phyloP scores from a whole-genome alignment of 2,113 vertebrate species.

The Clinocottus analis region DNA sequence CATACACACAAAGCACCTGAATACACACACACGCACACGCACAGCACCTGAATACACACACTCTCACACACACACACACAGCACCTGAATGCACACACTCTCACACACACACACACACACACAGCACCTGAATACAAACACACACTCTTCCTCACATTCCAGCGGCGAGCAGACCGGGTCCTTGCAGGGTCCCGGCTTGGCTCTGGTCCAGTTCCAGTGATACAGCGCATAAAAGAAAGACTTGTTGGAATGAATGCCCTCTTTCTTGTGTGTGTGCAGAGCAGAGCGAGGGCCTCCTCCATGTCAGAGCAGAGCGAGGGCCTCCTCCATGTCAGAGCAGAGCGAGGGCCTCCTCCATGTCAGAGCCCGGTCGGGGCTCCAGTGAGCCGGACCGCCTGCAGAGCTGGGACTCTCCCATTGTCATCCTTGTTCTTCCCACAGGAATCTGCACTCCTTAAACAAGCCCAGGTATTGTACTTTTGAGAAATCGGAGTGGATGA shows the following conservation, averaged over 20 bases:
- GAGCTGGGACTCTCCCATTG: slow-evolving; percentile 17
- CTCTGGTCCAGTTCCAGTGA: slow-evolving; percentile 52
- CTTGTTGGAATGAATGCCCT: slow-evolving; percentile 73
- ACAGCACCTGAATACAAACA: slow-evolving; percentile 10
- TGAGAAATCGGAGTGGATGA: background rate
- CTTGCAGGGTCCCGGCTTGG: slow-evolving; percentile 35
- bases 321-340: slow-evolving; percentile 21
- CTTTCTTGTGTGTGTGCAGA: slow-evolving; percentile 57
- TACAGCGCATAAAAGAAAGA: slow-evolving; percentile 54
- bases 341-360: slow-evolving; percentile 28
- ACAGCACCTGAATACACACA: no score
- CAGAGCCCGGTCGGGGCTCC: slow-evolving; percentile 9
- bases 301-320: no score
- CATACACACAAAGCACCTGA: no score
- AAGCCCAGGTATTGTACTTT: slow-evolving; percentile 51
- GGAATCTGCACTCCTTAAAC: slow-evolving; percentile 40
- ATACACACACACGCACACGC: no score
- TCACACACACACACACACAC: background rate
- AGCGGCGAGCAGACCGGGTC: background rate
- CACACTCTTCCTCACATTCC: slow-evolving; percentile 11
- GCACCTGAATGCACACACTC: no score
- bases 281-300: background rate
- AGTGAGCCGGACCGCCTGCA: background rate
- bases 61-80: no score
- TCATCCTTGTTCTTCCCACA: slow-evolving; percentile 43